These are phyloP conservation scores for Osmerus mordax DNA, from an alignment of 2,113 vertebrate genomes.

Conservation along the genomic window DNA sequence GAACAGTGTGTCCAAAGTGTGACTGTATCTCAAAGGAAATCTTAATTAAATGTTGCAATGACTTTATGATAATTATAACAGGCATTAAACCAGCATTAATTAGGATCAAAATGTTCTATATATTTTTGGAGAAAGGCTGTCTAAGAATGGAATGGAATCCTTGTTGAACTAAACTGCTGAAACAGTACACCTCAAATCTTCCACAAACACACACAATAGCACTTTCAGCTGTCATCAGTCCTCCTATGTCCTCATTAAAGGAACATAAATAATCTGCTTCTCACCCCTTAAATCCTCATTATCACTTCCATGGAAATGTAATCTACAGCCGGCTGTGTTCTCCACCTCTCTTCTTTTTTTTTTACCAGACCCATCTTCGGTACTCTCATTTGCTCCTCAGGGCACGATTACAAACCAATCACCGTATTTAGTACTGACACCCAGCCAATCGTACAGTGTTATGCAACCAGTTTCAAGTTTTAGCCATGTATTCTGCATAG, in stretches of 20 bases:
- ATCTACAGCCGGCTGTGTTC: conserved; percentile 24
- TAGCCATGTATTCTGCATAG: neutral
- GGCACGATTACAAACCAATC: conserved; percentile 1
- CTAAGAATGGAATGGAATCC: too few relatives aligned
- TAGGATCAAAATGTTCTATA: conserved; percentile 23
- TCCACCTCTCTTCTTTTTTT: conserved; percentile 14
- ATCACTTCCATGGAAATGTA: conserved; percentile 37
- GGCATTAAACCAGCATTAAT: conserved; percentile 13
- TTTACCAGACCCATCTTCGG: conserved; percentile 14
- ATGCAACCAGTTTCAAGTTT: neutral
- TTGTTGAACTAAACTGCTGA: conserved; percentile 16
- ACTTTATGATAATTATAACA: conserved; percentile 22
- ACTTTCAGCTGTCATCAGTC: conserved; percentile 28
- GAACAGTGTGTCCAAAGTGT: neutral
- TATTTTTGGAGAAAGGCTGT: conserved; percentile 3
- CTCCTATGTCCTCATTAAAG: conserved; percentile 48
- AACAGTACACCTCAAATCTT: neutral
- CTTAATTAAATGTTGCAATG: conserved; percentile 24
- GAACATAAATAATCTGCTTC: conserved; percentile 41
- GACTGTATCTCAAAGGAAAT: conserved; percentile 3
- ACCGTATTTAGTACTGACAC: neutral
- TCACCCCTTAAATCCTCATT: conserved; percentile 34
- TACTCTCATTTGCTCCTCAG: conserved; percentile 8
- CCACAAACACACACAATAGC: conserved; percentile 19
- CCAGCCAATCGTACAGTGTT: neutral